Base-by-base conservation (phyloP, 2,113 vertebrate genomes). In the Pelecanoides urinatrix region DNA sequence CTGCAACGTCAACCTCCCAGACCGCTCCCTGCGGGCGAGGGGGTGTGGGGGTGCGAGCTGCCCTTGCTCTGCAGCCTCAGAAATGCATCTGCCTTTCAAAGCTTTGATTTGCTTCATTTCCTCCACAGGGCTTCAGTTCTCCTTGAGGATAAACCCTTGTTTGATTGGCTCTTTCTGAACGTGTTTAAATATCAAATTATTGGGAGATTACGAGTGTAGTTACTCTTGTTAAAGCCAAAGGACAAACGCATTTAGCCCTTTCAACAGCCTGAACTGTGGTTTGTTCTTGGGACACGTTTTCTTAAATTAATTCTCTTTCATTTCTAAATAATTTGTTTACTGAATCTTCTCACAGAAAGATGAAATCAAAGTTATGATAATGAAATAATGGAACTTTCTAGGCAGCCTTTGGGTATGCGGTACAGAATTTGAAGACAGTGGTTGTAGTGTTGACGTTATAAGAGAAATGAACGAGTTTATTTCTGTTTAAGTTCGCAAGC, bases 111-210 rank as follows among this genome's bases (percentile, higher is more conserved):
- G 58, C 27, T 73, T 95, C 18, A 38, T 75, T 97, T 94, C 27
- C 45, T 91, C 38, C n/a, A 23, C 66, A 92, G 59, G 95, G 66
- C 36, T 74, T 29, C 12, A 47, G 40, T 67, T 76, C 34, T 84
- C n/a, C 47, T 62, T 73, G 61, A 89, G 74, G 36, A 63, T 75
- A 75, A 75, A 90, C 7, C 23, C 16, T 83, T 78, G 50, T 76
- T 93, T 91, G 68, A 72, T 44, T 96, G 45, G 6, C 61, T 96
- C 49, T 72, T 86, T 62, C 44, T 77, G 44, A 77, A 59, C 42
- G 26, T 80, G 53, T 92, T 98, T 95, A 85, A 94, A 71, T 80
- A 85, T 76, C 47, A 86, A 68, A 90, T 92, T 76, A 86, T 45
- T 36, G 73, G 66, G 83, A 86, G 95, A 92, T 92, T 92, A 38